These are phyloP conservation scores for Zophobas atratus DNA, from an alignment of 1,140 invertebrate genomes.

Conservation along the genomic window DNA sequence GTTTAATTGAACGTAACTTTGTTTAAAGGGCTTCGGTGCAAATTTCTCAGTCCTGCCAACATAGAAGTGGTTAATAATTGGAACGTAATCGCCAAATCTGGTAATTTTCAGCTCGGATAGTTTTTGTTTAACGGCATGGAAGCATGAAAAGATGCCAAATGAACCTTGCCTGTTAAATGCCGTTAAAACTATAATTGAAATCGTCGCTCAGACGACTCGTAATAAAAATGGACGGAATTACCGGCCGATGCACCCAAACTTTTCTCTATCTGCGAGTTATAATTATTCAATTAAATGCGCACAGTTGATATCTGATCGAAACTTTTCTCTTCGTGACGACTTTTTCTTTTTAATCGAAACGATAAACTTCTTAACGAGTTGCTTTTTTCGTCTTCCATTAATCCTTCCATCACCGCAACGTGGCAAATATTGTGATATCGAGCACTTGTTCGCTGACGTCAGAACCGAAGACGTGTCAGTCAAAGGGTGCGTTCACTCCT, in stretches of 20 bases:
- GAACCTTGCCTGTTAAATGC: slow-evolving; percentile 36
- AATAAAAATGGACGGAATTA: slow-evolving; percentile 38
- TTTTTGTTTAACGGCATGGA: slow-evolving; percentile 42
- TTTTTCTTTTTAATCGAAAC: slow-evolving; percentile 20
- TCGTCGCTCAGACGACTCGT: not conserved
- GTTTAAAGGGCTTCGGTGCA: slow-evolving; percentile 22
- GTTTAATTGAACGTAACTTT: slow-evolving; percentile 41
- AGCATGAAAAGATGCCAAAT: slow-evolving; percentile 43
- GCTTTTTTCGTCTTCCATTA: slow-evolving; percentile 24
- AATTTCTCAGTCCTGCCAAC: slow-evolving; percentile 12
- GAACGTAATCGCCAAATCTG: slow-evolving; percentile 42
- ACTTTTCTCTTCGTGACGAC: slow-evolving; percentile 2
- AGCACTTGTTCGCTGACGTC: slow-evolving; percentile 6
- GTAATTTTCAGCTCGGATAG: slow-evolving; percentile 37
- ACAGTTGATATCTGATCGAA: slow-evolving; percentile 44
- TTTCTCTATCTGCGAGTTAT: slow-evolving; percentile 31
- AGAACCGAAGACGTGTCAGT: slow-evolving; percentile 30
- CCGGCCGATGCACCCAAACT: slow-evolving; percentile 21
- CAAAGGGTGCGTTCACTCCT: slow-evolving; percentile 49
- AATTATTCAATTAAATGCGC: slow-evolving; percentile 47
- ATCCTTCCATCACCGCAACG: slow-evolving; percentile 22
- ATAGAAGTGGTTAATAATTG: slow-evolving; percentile 42
- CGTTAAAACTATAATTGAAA: slow-evolving; percentile 31
- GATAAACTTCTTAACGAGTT: slow-evolving; percentile 32
- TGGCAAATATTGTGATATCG: slow-evolving; percentile 26